A percentile compares a stretch with the other conserved stretches of the same genome.
These are phyloP conservation scores for Scopus umbretta DNA, from an alignment of 2,113 vertebrate genomes.

Conservation along the genomic window DNA sequence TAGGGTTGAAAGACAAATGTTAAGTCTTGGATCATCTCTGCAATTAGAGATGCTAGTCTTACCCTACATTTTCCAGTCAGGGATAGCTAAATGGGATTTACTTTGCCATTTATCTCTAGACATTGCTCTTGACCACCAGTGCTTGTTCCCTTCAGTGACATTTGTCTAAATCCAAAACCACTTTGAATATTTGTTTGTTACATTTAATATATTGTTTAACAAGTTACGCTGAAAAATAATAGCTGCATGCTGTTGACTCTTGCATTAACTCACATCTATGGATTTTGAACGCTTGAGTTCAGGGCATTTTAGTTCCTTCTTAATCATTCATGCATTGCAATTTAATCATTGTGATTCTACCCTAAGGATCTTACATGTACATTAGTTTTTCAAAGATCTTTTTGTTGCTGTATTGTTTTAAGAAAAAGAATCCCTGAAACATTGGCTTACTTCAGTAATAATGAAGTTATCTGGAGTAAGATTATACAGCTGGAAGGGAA, in stretches of 20 bases:
- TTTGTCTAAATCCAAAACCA: not conserved
- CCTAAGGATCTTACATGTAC: not conserved
- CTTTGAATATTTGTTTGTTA: not conserved
- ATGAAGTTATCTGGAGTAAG: not conserved
- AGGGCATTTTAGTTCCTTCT: conserved; percentile 9
- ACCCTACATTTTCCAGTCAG: not conserved
- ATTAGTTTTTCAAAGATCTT: not conserved
- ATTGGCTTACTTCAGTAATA: not conserved
- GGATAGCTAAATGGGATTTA: not conserved
- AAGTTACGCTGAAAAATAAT: not conserved
- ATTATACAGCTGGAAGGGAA: not conserved
- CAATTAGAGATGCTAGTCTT: not conserved
- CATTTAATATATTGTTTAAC: not conserved
- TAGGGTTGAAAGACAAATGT: not conserved
- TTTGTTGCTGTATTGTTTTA: not conserved
- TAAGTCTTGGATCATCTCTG: not conserved
- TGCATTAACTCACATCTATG: not conserved
- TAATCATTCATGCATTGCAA: not conserved
- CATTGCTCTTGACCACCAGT: not conserved
- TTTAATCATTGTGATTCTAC: conserved; percentile 17
- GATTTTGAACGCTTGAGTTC: not conserved
- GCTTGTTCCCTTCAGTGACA: not conserved
- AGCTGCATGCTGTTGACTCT: not conserved
- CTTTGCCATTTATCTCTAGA: not conserved
- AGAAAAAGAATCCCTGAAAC: not conserved